phyloP scores from a whole-genome alignment of 2,113 vertebrate species.

The Pipra filicauda region DNA sequence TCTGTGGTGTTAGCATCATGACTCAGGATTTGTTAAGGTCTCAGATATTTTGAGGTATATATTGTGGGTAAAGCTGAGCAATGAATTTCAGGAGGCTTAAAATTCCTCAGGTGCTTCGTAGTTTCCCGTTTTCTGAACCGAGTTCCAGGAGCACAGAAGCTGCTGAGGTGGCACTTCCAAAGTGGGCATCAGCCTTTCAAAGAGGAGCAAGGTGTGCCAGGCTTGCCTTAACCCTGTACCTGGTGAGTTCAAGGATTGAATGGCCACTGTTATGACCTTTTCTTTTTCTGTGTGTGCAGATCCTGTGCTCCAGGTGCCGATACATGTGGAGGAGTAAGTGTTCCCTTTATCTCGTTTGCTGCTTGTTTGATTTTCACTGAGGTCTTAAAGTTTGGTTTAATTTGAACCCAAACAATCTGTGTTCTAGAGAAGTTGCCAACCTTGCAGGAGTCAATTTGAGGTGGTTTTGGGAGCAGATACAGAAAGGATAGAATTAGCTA shows the following conservation, averaged over 20 bases:
- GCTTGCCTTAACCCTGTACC: background rate
- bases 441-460: background rate
- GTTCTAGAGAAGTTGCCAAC: background rate
- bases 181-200: background rate
- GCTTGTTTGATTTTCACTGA: background rate
- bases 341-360: background rate
- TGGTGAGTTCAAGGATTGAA: background rate
- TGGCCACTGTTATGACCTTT: background rate
- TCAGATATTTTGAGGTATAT: background rate
- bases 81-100: background rate
- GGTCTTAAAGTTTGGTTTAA: background rate
- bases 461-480: background rate
- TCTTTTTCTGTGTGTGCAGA: constrained; percentile 77
- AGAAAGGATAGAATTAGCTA: background rate
- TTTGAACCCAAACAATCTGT: background rate
- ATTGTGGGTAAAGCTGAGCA: background rate
- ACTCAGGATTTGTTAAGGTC: background rate
- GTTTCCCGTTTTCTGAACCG: background rate
- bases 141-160: background rate
- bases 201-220: background rate
- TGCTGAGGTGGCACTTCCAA: background rate
- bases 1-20: background rate
- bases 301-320: constrained; percentile 97
- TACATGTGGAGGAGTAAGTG: constrained; percentile 93
- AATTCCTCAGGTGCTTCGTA: background rate